Evolutionary conservation across 2,797 vertebrate species (phyloP), one percentile per base, ranked within the genome.

Genomic region (Ceyx erithaca): DNA sequence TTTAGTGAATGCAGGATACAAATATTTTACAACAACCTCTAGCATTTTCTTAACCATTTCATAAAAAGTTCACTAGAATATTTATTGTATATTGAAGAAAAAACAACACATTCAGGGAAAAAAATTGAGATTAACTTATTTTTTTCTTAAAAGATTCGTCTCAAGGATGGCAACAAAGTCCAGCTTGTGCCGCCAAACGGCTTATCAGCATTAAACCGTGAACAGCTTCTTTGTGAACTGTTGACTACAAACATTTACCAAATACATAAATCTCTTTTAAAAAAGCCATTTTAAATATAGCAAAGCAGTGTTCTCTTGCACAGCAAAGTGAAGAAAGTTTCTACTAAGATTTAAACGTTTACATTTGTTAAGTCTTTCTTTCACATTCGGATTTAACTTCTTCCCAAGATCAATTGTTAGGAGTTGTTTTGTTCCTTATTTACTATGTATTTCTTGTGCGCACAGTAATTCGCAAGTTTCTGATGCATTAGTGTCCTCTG

Each of bases 41-140:
- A 99, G 98, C 98, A 99, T 98, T 99, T 98, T 98, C 98, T 99
- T 98, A 98, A 98, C 98, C 98, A 98, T 98, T 98, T 98, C 98
- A 99, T 99, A 99, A 99, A 99, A 99, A 99, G 98, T 99, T 99
- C 98, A 99, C 98, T 99, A 99, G 98, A 98, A 98, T 99, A 99
- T 99, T 99, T 98, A 99, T 99, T 97, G 98, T 99, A 98, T 98
- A 98, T 98, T 98, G 98, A 99, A 99, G 99, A 99, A 98, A 99
- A 99, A 99, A 99, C 98, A 98, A 99, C 98, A 99, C 98, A 98
- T 99, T 99, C 98, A 98, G 98, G 98, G 98, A 98, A 98, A 96
- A 96, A 99, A 98, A 98, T 97, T 98, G 98, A 98, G 98, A 98
- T 99, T 98, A 99, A 99, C 98, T 99, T 98, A 98, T 96, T 98